These are phyloP conservation scores for Plodia interpunctella DNA, from an alignment of 1,140 invertebrate species.

Conservation along the genomic window DNA sequence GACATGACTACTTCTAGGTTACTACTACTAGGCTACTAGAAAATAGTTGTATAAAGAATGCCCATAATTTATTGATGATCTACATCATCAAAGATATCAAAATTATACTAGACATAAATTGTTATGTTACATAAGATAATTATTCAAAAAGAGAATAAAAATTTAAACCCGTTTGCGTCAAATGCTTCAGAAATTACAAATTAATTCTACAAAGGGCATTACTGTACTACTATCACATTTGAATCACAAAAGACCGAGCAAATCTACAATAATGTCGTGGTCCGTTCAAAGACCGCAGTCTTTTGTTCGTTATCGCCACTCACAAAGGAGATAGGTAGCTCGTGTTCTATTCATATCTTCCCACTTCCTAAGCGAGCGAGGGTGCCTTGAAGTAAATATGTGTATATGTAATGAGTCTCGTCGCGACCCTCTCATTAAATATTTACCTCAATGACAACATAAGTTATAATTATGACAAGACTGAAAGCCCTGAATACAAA, in stretches of 20 bases:
- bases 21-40: too few relatives aligned
- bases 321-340: neutral
- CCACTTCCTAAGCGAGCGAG: slow-evolving; percentile 4
- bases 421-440: too few relatives aligned
- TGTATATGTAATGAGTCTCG: slow-evolving; percentile 16
- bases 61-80: neutral
- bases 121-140: too few relatives aligned
- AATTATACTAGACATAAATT: too few relatives aligned
- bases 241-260: neutral
- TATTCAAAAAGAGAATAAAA: too few relatives aligned
- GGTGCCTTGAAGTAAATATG: slow-evolving; percentile 8
- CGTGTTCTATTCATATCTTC: neutral
- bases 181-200: neutral
- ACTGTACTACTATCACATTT: neutral
- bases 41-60: too few relatives aligned
- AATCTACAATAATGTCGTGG: slow-evolving; percentile 3
- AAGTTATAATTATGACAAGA: too few relatives aligned
- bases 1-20: too few relatives aligned
- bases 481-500: too few relatives aligned
- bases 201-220: slow-evolving; percentile 1
- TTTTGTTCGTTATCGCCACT: neutral
- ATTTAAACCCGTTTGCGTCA: neutral
- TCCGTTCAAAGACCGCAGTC: neutral
- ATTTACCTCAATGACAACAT: too few relatives aligned
- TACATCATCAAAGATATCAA: neutral